Percentiles rank a stretch among this genome's conserved stretches.
phyloP scores from a whole-genome alignment of 2,888 invertebrate genomes.

The Leptinotarsa haldemani region DNA sequence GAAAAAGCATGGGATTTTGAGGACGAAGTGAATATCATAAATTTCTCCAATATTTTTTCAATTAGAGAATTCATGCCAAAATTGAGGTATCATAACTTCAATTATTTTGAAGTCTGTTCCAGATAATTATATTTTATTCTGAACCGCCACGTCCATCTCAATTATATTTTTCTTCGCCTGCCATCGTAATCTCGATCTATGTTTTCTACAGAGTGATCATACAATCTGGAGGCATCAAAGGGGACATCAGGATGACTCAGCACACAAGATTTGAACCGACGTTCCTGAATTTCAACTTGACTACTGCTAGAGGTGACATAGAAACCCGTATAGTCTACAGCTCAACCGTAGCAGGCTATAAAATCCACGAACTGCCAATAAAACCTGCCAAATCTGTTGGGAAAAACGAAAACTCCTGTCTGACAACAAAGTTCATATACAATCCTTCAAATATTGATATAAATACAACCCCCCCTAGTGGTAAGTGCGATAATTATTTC shows the following conservation, averaged over 20 bases:
- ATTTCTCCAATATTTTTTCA: too few species aligned
- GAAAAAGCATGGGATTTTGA: too few species aligned
- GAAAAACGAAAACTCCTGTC: constrained; percentile 70
- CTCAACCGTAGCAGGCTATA: constrained; percentile 78
- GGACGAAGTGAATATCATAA: too few species aligned
- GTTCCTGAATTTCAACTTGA: constrained; percentile 78
- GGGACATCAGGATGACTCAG: constrained; percentile 82
- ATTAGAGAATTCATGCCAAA: too few species aligned
- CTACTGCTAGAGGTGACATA: constrained; percentile 74
- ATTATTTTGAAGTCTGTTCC: too few species aligned
- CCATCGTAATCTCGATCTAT: background rate
- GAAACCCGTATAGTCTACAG: constrained; percentile 80
- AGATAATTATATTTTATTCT: too few species aligned
- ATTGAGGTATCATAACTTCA: too few species aligned
- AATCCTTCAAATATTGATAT: constrained; percentile 77
- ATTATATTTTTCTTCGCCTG: background rate
- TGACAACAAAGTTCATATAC: constrained; percentile 78
- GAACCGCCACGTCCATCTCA: too few species aligned
- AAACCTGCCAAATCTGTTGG: constrained; percentile 68
- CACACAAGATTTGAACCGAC: constrained; percentile 87
- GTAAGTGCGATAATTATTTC: constrained; percentile 60
- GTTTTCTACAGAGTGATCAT: constrained; percentile 72
- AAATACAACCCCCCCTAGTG: constrained; percentile 75
- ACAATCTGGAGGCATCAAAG: constrained; percentile 83
- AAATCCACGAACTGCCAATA: constrained; percentile 79